A percentile compares a stretch with the other conserved stretches of the same genome.
Evolutionary conservation across 2,888 invertebrate genomes (phyloP).

Genomic region (Drosophila eohydei): DNA sequence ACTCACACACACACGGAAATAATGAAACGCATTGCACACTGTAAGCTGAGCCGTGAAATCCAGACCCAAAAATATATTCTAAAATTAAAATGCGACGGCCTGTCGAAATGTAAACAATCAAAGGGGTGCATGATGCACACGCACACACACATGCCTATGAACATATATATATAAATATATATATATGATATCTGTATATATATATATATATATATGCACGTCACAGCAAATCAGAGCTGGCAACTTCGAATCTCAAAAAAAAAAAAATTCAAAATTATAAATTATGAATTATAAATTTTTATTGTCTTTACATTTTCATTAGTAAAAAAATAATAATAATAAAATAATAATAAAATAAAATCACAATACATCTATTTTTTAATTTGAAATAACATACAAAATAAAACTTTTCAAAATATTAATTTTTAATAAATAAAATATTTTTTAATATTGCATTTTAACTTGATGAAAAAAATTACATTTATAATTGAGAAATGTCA

Average conservation of each 20-base stretch:
- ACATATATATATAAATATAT: constrained; percentile 27
- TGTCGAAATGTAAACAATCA: constrained; percentile 76
- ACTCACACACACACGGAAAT: constrained; percentile 37
- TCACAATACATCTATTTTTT: too few relatives aligned
- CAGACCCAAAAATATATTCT: constrained; percentile 78
- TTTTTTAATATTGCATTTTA: too few relatives aligned
- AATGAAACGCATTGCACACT: constrained; percentile 71
- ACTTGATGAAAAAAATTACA: too few relatives aligned
- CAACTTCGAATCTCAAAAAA: background rate
- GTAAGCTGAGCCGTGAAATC: constrained; percentile 78
- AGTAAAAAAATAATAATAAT: too few relatives aligned
- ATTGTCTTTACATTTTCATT: too few relatives aligned
- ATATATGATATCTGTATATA: constrained; percentile 15
- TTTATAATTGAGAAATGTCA: too few relatives aligned
- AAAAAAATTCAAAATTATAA: background rate
- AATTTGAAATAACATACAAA: too few relatives aligned
- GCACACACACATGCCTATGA: constrained; percentile 20
- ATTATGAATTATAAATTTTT: background rate
- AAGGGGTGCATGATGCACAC: constrained; percentile 65
- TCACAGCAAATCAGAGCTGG: background rate
- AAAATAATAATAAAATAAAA: too few relatives aligned
- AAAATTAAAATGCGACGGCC: constrained; percentile 76
- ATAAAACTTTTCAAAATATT: too few relatives aligned
- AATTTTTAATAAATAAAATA: too few relatives aligned
- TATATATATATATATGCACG: constrained; percentile 15